Conservation (phyloP, 2,888 invertebrate genomes). For the Didymodactylos carnosus region DNA sequence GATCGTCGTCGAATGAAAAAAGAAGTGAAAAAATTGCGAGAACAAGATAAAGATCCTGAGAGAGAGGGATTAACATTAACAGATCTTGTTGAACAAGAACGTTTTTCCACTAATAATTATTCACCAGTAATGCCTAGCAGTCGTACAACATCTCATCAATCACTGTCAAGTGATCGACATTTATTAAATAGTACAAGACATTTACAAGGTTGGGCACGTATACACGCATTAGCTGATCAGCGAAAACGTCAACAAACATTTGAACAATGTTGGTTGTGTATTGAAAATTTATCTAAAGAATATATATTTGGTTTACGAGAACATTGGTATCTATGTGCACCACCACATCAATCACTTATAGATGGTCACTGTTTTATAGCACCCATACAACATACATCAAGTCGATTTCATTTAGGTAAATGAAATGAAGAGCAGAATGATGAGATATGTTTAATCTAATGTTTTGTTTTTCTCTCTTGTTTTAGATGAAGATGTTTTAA, state of each 20-base stretch:
- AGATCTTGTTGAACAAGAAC: background rate
- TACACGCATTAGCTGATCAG: background rate
- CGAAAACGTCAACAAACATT: background rate
- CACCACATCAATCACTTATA: slow-evolving; percentile 56
- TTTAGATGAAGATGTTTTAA: background rate
- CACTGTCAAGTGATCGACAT: background rate
- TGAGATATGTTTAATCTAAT: background rate
- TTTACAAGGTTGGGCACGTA: background rate
- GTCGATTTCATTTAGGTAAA: background rate
- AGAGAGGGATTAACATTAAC: background rate
- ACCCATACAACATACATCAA: slow-evolving; percentile 56
- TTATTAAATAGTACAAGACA: background rate
- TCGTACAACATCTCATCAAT: background rate
- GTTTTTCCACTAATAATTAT: background rate
- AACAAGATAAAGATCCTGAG: background rate
- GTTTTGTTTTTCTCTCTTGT: background rate
- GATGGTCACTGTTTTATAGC: slow-evolving; percentile 63
- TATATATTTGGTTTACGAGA: background rate
- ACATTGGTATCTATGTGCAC: slow-evolving; percentile 53
- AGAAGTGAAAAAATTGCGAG: background rate
- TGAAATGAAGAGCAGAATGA: background rate
- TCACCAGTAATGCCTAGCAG: background rate
- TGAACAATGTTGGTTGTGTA: background rate
- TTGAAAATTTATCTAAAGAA: background rate
- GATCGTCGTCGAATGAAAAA: background rate